Base-by-base conservation (phyloP, 2,113 vertebrate species). In the Rutilus rutilus region DNA sequence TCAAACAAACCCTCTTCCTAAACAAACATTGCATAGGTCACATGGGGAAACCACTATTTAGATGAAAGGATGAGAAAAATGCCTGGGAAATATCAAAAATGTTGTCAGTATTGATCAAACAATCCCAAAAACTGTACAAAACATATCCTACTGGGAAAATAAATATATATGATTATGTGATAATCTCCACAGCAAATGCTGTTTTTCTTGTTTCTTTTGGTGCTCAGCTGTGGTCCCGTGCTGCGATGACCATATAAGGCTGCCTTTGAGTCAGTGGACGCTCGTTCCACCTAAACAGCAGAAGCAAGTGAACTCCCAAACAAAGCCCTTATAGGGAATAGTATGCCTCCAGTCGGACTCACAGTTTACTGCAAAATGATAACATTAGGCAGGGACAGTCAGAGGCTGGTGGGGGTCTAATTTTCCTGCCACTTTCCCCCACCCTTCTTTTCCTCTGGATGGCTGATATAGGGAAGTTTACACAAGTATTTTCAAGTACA, bases 271-370 rank as follows among this genome's bases (percentile, higher is more conserved):
- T 95, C 92, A 91, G 96, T 94, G 89, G 92, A 88, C 87, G 91
- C 95, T 94, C 91, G 91, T 67, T 88, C 88, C 91, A 94, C 90
- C 93, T 94, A 96, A 96, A 97, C 96, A 97, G 95, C 95, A 92
- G 95, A 83, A 92, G 95, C 96, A 94, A 97, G 95, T 94, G 95
- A 93, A 96, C 92, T 94, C 93, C 97, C 96, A 97, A 97, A 97
- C 97, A 97, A 97, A 96, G 95, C 94, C 98, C 98, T 97, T 99
- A 96, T 99, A 99, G 96, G 97, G 98, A 96, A 97, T 95, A 95
- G 93, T 86, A 91, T 92, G 92, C 94, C 95, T 95, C 92, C 92
- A 91, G 93, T 92, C 78, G 80, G 89, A 90, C 91, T 90, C 30
- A 89, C 89, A 91, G 91, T 94, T 94, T 94, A 95, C 90, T 92